phyloP scores from a whole-genome alignment of 2,797 vertebrate genomes.

The Delichon dasypus region DNA sequence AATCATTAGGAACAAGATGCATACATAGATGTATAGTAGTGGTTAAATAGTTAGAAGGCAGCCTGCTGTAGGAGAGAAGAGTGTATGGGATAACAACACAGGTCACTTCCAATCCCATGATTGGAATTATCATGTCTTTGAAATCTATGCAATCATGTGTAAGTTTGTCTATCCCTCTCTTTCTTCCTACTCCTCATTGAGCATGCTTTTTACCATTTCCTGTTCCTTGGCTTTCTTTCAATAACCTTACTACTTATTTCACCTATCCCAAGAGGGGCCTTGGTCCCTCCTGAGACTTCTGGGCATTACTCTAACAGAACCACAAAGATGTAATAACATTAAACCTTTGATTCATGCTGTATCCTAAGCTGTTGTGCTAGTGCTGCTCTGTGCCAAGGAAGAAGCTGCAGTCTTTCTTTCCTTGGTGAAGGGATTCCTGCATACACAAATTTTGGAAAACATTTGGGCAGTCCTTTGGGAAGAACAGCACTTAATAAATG shows the following conservation, averaged over 20 bases:
- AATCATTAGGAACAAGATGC: not conserved
- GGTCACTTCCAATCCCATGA: not conserved
- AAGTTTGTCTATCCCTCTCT: not conserved
- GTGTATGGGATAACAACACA: not conserved
- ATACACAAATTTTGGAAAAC: slow-evolving; percentile 45
- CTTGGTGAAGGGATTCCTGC: slow-evolving; percentile 37
- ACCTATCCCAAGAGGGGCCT: not conserved
- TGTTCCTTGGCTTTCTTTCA: not conserved
- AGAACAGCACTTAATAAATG: slow-evolving; percentile 57
- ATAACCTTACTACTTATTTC: not conserved
- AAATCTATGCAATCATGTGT: not conserved
- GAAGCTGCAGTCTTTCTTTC: slow-evolving; percentile 1
- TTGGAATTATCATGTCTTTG: not conserved
- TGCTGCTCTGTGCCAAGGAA: not conserved
- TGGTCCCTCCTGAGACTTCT: not conserved
- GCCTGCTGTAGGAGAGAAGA: not conserved
- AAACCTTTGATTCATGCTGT: slow-evolving; percentile 30
- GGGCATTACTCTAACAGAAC: slow-evolving; percentile 14
- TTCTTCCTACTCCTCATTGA: not conserved
- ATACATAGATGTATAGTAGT: not conserved
- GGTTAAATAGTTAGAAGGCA: not conserved
- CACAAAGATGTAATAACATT: slow-evolving; percentile 36
- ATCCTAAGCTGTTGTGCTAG: not conserved
- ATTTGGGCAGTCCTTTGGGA: slow-evolving; percentile 41
- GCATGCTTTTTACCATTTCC: not conserved